Evolutionary conservation across 1,140 invertebrate genomes (phyloP), one percentile per base, ranked within the genome.

Genomic region (Conopomorpha cramerella): DNA sequence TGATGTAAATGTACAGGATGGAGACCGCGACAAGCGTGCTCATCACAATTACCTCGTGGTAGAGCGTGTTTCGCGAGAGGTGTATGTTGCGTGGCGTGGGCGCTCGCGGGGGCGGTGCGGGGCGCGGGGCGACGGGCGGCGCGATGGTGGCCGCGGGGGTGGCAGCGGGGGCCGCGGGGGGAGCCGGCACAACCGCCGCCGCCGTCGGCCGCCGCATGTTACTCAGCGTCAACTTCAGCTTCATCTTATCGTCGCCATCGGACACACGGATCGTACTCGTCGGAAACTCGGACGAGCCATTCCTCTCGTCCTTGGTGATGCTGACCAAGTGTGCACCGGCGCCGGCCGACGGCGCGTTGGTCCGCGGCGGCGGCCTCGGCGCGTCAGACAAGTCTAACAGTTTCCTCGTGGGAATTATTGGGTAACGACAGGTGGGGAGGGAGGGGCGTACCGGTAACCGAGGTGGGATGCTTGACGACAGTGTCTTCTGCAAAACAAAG

Each of bases 401-500:
- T 54, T 59, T 57, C 50, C 53, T 62, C 44, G 68, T 73, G 49
- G 55, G 66, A 43, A 73, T 49, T 18, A 73, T 73, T 42, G 68
- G 68, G 46, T 73, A 73, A 41, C 68, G 61, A n/a, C n/a, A n/a
- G 53, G 53, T 36, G 40, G 64, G 55, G 47, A 48, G 49, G 37
- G 55, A 48, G 51, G 67, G 68, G 48, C 68, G 66, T 59, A 60
- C 62, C 51, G 64, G 58, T 67, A 73, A 62, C 51, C 64, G 58
- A 46, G 68, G 66, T 55, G 64, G 62, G 51, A 55, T 38, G 46
- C 57, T 54, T 61, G 63, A 59, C 57, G 64, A 55, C 54, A 68
- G 48, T 54, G 70, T 67, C 53, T 61, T 70, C 66, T 74, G 68
- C 49, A 74, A 74, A 73, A 65, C 44, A 67, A 74, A 70, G 58